Conservation (phyloP, 2,113 vertebrate species). For the Menura novaehollandiae region DNA sequence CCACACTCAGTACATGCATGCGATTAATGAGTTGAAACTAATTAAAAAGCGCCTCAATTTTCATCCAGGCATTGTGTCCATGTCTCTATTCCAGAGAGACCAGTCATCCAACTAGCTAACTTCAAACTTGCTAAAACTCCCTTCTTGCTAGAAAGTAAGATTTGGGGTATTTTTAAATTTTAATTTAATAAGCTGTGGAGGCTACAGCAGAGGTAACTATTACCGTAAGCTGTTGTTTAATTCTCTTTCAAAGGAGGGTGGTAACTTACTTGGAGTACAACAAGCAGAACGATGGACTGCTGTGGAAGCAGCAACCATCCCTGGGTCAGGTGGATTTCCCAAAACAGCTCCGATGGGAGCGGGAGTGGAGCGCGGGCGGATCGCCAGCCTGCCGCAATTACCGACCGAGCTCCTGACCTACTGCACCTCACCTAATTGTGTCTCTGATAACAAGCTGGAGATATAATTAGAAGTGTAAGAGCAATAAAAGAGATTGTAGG, state of each 20-base stretch:
- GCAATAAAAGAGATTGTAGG: background rate
- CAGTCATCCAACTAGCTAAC: background rate
- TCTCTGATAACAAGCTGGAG: background rate
- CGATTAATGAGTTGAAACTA: background rate
- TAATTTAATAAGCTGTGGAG: background rate
- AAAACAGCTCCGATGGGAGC: accelerated
- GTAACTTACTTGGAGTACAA: background rate
- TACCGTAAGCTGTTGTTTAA: background rate
- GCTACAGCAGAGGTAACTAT: background rate
- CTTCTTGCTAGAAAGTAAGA: background rate
- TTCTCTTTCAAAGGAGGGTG: background rate
- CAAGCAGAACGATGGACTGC: background rate
- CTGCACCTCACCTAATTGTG: background rate
- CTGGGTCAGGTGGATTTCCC: background rate
- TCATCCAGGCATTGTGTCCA: background rate
- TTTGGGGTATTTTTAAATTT: background rate
- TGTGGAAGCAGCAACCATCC: background rate
- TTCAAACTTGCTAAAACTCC: background rate
- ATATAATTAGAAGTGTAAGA: background rate
- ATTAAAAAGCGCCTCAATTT: background rate
- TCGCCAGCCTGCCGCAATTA: background rate
- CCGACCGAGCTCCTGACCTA: background rate
- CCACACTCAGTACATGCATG: background rate
- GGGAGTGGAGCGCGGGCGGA: background rate
- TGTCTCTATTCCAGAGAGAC: background rate